Percentiles rank a stretch among this genome's conserved stretches.
Evolutionary conservation across 2,113 vertebrate genomes (phyloP).

Genomic region (Leiothrix lutea): DNA sequence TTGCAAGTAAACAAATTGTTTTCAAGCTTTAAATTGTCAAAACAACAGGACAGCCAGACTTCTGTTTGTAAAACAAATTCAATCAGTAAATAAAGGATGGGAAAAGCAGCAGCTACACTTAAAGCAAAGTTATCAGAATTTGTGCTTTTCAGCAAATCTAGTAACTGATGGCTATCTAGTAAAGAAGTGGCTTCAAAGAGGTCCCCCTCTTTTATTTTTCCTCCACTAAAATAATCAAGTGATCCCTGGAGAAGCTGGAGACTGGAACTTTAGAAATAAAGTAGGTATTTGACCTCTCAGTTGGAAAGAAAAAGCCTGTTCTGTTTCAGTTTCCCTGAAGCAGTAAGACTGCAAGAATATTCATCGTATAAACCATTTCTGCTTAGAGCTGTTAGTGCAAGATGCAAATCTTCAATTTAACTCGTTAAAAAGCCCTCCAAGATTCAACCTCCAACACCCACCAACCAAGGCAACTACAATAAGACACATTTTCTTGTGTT

Average conservation of each 20-base stretch:
- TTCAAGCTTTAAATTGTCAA: slow-evolving; percentile 22
- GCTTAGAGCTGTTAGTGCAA: slow-evolving; percentile 70
- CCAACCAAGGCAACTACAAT: slow-evolving; percentile 74
- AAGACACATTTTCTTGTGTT: slow-evolving; percentile 87
- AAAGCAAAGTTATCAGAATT: neutral
- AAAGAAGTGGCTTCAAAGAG: slow-evolving; percentile 8
- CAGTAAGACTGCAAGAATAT: slow-evolving; percentile 40
- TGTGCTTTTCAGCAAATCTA: slow-evolving; percentile 26
- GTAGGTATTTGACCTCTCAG: slow-evolving; percentile 18
- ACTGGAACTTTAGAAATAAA: slow-evolving; percentile 2
- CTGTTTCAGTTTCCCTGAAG: slow-evolving; percentile 56
- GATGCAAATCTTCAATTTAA: slow-evolving; percentile 56
- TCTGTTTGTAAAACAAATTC: neutral
- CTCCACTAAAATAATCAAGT: neutral
- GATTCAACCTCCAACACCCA: neutral
- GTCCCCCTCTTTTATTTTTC: neutral
- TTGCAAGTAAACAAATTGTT: slow-evolving; percentile 29
- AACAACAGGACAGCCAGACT: slow-evolving; percentile 1
- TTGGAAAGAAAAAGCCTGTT: neutral
- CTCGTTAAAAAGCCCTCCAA: slow-evolving; percentile 1
- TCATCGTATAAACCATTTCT: slow-evolving; percentile 34
- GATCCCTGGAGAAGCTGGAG: slow-evolving; percentile 16
- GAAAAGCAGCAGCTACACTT: slow-evolving; percentile 26
- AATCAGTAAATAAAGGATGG: neutral
- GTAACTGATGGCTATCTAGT: neutral